A percentile compares a stretch with the other conserved stretches of the same genome.
These are phyloP conservation scores for Falco berigora DNA, from an alignment of 2,797 vertebrate species.

Conservation along the genomic window DNA sequence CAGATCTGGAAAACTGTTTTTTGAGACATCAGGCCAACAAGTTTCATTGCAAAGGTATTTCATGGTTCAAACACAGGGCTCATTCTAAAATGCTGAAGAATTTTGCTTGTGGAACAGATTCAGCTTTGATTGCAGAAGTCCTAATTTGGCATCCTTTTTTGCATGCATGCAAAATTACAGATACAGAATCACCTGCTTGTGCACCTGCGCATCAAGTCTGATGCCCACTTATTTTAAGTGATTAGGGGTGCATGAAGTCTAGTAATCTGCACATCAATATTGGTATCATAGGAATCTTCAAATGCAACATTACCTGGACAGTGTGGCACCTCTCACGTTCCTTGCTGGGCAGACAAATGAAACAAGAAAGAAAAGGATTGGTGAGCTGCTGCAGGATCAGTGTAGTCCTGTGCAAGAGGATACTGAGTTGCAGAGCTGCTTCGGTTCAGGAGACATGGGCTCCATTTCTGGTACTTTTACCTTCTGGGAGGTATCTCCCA, in stretches of 20 bases:
- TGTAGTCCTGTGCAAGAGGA: neutral
- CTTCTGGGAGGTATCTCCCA: neutral
- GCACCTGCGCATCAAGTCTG: neutral
- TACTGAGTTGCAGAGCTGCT: neutral
- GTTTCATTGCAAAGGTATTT: constrained; percentile 10
- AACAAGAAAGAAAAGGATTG: neutral
- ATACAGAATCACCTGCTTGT: neutral
- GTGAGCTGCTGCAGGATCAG: neutral
- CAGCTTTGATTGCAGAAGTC: neutral
- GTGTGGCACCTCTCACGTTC: neutral
- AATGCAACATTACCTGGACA: neutral
- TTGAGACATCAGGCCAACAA: neutral
- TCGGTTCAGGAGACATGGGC: neutral
- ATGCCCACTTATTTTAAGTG: neutral
- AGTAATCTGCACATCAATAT: neutral
- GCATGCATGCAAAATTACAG: neutral
- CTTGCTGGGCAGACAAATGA: neutral
- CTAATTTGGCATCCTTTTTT: neutral
- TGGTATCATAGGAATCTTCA: neutral
- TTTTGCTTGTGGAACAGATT: neutral
- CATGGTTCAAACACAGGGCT: neutral
- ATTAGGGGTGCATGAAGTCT: neutral
- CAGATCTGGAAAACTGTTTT: neutral
- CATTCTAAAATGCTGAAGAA: neutral
- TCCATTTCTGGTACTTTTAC: accelerated